A percentile compares a stretch with the other conserved stretches of the same genome.
These are phyloP conservation scores for Pelagia noctiluca DNA, from an alignment of 30 jellyfish, hydroid and myxozoan species.

Conservation along the genomic window DNA sequence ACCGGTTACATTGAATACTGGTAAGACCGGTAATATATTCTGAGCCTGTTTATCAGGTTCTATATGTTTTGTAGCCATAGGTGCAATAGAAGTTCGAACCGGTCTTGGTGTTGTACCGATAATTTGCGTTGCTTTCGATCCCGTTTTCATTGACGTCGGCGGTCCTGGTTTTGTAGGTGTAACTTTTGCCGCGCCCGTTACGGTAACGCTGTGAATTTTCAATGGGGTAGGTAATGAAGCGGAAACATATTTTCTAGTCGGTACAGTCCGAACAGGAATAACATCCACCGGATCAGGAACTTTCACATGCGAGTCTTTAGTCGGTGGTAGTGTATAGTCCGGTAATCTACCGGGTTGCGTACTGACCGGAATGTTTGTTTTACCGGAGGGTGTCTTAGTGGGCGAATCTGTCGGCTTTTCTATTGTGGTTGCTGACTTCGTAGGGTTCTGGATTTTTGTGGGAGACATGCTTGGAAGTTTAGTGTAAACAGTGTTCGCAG, in stretches of 20 bases:
- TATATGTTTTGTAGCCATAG: neutral
- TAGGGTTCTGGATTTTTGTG: no score
- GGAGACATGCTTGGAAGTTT: no score
- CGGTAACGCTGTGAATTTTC: neutral
- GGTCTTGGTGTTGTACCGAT: neutral
- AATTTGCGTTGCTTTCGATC: no score
- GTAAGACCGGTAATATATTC: constrained; percentile 45
- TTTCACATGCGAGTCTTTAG: constrained; percentile 29
- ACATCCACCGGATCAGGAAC: constrained; percentile 61
- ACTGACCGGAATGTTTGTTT: no score
- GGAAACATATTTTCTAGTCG: constrained; percentile 34
- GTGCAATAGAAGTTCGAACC: neutral
- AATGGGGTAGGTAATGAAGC: constrained; percentile 4
- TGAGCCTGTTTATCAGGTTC: constrained; percentile 8
- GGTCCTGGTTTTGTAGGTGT: neutral
- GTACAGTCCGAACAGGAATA: constrained; percentile 65
- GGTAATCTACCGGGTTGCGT: neutral
- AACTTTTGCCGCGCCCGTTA: neutral
- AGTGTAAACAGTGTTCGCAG: no score
- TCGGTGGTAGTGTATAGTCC: neutral
- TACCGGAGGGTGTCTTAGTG: no score
- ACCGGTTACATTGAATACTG: constrained; percentile 44
- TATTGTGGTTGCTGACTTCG: no score
- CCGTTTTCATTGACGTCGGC: neutral
- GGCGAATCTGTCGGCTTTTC: no score